Base-by-base conservation (phyloP, 2,888 invertebrate species). In the Cantharis rustica region DNA sequence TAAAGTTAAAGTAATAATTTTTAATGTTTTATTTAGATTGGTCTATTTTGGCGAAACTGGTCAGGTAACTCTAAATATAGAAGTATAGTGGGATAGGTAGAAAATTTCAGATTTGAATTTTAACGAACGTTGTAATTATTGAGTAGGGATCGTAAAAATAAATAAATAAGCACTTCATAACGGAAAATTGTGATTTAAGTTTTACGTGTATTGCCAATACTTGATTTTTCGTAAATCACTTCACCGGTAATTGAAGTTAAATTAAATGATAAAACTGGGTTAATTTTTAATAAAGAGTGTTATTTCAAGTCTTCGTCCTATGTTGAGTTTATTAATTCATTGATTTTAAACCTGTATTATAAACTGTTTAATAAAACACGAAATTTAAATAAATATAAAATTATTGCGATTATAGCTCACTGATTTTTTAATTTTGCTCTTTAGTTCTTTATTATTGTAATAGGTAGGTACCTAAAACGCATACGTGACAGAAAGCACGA, bases 41-140 rank as follows among this genome's bases (percentile, higher is more conserved):
- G 64, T 17, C 64, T n/a, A 23, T 66, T 66, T 16, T 17, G 13
- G 64, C 23, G 66, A 64, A 75, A 71, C 75, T 71, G 64, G 75
- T 75, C 66, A 66, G 70, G 75, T 74, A 69, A 74, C 75, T 75
- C 64, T 75, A 75, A 70, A 75, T 75, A 75, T 75, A 75, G 74
- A 63, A 70, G 31, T 7, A 47, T 47, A n/a, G 47, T 47, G 17
- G 23, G 23, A 66, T 66, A 66, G 16, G 17, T n/a, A 66, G n/a
- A 66, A 66, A 16, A 16, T 66, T 66, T 23, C n/a, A 10, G 10
- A 17, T 66, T 66, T 17, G 23, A 66, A 66, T 66, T 16, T 23
- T 66, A 66, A 66, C 66, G 66, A 66, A 17, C 23, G 4, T 66
- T 66, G 9, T 66, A 27, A 27, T 27, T 27, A 66, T 23, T 20